Evolutionary conservation across 2,797 vertebrate genomes (phyloP).

Genomic region (Nyctibius grandis): DNA sequence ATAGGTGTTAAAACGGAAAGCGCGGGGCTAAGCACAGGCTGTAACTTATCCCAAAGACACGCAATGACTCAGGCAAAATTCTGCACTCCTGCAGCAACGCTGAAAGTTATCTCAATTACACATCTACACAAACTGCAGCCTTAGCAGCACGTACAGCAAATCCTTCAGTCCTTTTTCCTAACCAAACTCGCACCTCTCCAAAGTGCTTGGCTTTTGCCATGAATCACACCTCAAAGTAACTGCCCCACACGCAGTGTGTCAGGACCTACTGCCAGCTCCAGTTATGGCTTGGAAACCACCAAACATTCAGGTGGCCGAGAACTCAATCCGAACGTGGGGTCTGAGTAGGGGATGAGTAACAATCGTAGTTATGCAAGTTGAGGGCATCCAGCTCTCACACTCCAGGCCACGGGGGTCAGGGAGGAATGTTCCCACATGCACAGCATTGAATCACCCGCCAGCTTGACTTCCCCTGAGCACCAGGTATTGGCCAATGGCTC

Average conservation of each 20-base stretch:
- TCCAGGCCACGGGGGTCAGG: background rate
- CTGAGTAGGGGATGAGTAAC: background rate
- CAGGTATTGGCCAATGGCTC: background rate
- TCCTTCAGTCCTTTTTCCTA: background rate
- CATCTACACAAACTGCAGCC: accelerated
- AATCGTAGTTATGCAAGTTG: background rate
- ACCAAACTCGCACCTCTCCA: accelerated
- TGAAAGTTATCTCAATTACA: background rate
- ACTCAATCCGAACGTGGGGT: accelerated
- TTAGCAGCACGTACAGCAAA: background rate
- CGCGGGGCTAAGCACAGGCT: background rate
- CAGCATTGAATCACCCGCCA: background rate
- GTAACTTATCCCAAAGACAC: background rate
- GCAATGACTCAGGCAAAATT: background rate
- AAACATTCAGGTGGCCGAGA: background rate
- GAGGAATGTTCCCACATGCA: background rate
- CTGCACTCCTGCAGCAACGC: background rate
- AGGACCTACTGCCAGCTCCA: background rate
- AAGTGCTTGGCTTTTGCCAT: background rate
- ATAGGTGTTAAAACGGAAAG: background rate
- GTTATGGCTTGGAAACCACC: background rate
- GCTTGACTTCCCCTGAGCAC: background rate
- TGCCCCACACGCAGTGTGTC: background rate
- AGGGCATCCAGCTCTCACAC: background rate
- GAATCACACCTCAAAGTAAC: background rate